Conservation (phyloP, 2,113 vertebrate species). For the Psettodes erumei region DNA sequence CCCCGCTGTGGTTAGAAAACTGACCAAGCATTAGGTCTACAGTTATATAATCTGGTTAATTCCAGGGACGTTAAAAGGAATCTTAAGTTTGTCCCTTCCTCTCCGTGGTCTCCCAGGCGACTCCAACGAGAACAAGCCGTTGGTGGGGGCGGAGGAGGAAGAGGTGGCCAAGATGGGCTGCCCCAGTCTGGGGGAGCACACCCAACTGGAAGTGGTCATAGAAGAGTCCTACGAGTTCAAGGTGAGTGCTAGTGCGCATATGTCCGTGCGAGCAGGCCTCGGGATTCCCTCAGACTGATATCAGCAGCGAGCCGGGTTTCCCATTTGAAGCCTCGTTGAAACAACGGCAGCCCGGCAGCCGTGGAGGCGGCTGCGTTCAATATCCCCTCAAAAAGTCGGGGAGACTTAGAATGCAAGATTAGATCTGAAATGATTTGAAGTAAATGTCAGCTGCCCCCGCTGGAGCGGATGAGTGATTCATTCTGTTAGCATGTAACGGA, state of each 20-base stretch:
- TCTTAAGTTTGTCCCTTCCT: not conserved
- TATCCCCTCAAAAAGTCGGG: not conserved
- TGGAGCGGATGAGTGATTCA: constrained; percentile 24
- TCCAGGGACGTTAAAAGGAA: not conserved
- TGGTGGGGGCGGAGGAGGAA: constrained; percentile 81
- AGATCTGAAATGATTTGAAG: constrained; percentile 3
- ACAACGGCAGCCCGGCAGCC: not conserved
- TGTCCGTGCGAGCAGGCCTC: too few relatives aligned
- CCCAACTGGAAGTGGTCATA: constrained; percentile 82
- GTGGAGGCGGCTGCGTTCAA: not conserved
- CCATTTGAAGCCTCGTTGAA: not conserved
- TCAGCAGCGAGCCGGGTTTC: not conserved
- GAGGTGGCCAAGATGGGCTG: constrained; percentile 86
- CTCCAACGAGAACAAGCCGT: constrained; percentile 84
- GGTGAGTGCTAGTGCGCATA: constrained; percentile 58
- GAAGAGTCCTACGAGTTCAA: constrained; percentile 88
- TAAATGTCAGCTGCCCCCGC: constrained; percentile 11
- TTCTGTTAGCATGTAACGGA: constrained; percentile 21
- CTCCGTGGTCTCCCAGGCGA: constrained; percentile 71
- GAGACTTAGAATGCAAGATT: constrained; percentile 29
- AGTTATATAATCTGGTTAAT: not conserved
- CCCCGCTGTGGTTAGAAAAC: not conserved
- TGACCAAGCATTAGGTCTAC: not conserved
- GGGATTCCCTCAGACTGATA: too few relatives aligned
- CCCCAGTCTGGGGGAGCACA: constrained; percentile 84